A percentile compares a stretch with the other conserved stretches of the same genome.
phyloP scores from a whole-genome alignment of 2,888 invertebrate species.

The Proisotoma minuta region DNA sequence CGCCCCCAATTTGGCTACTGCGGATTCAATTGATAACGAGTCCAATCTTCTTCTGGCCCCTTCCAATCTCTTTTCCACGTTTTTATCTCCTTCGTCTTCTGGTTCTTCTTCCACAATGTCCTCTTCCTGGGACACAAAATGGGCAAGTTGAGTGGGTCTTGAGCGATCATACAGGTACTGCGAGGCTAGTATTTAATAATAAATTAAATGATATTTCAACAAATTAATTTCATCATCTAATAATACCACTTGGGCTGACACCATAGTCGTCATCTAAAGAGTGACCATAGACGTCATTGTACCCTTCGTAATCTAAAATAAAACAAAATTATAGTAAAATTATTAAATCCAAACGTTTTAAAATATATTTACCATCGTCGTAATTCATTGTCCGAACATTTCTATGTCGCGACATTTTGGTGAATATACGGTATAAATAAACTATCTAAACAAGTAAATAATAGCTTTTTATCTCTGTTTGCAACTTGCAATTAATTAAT shows the following conservation, averaged over 20 bases:
- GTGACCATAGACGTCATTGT: conserved; percentile 86
- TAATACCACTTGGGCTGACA: conserved; percentile 78
- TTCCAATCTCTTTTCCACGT: conserved; percentile 51
- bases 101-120: conserved; percentile 66
- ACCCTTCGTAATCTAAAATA: conserved; percentile 73
- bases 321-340: conserved; percentile 1
- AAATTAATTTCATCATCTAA: no score
- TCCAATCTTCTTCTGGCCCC: conserved; percentile 36
- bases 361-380: conserved; percentile 66
- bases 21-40: conserved; percentile 51
- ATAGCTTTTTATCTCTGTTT: no score
- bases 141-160: conserved; percentile 57
- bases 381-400: conserved; percentile 78
- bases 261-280: conserved; percentile 90
- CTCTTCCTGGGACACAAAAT: conserved; percentile 62
- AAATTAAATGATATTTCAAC: background rate
- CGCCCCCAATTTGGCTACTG: conserved; percentile 61
- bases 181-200: conserved; percentile 47
- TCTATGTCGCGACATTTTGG: conserved; percentile 79
- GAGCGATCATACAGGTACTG: conserved; percentile 78
- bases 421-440: no score
- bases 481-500: no score
- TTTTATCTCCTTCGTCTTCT: conserved; percentile 60
- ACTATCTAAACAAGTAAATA: no score
- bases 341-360: background rate